These are phyloP conservation scores for Uropetala carovei DNA, from an alignment of 2,888 invertebrate species.

Conservation along the genomic window DNA sequence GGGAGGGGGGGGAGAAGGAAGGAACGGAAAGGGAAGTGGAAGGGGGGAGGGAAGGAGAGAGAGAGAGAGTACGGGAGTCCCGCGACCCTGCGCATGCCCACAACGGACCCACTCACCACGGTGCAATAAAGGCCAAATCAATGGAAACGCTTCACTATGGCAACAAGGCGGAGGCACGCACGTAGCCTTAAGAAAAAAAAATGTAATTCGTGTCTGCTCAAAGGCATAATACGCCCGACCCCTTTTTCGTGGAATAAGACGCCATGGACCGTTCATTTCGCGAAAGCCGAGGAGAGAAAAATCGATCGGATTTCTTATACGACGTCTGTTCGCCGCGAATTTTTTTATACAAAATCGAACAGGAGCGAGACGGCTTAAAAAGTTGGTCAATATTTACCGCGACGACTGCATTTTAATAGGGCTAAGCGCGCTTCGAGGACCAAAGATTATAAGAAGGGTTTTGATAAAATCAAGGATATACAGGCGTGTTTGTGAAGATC, in stretches of 20 bases:
- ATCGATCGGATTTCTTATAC: slow-evolving; percentile 39
- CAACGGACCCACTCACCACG: slow-evolving; percentile 50
- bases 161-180: slow-evolving; percentile 60
- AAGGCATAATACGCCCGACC: slow-evolving; percentile 42
- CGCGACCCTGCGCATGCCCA: slow-evolving; percentile 39
- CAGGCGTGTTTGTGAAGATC: not conserved
- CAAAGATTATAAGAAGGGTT: not conserved
- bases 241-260: slow-evolving; percentile 15
- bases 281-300: slow-evolving; percentile 18
- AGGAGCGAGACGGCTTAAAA: not conserved
- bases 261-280: slow-evolving; percentile 35
- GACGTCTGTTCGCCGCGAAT: not conserved
- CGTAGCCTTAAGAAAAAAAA: not conserved
- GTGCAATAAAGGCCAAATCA: slow-evolving; percentile 64
- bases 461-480: not conserved
- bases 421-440: not conserved
- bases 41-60: slow-evolving; percentile 19
- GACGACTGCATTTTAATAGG: not conserved
- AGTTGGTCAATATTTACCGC: not conserved
- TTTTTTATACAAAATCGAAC: slow-evolving; percentile 27
- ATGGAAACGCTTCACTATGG: slow-evolving; percentile 62
- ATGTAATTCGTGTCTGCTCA: slow-evolving; percentile 35
- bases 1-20: not conserved
- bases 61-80: slow-evolving; percentile 12
- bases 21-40: slow-evolving; percentile 13